phyloP scores from a whole-genome alignment of 1,140 invertebrate genomes.

The Calliphora vicina region DNA sequence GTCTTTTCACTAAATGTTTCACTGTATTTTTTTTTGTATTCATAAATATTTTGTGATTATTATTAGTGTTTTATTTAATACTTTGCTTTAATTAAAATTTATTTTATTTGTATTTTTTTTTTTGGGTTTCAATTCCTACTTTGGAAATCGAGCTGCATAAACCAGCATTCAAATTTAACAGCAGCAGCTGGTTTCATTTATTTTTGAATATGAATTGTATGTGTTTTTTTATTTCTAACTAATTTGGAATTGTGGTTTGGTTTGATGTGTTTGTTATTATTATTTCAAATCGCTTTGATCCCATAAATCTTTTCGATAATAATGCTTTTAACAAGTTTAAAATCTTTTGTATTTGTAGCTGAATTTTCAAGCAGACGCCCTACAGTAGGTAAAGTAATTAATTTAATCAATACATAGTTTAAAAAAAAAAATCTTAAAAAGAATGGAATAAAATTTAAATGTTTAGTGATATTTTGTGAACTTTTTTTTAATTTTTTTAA shows the following conservation, averaged over 20 bases:
- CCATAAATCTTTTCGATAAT: slow-evolving; percentile 28
- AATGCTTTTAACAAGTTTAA: slow-evolving; percentile 29
- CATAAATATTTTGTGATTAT: too few species aligned
- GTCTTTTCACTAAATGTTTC: too few species aligned
- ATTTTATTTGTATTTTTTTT: neutral
- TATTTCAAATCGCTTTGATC: neutral
- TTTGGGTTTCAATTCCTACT: neutral
- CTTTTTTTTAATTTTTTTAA: too few species aligned
- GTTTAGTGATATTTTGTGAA: too few species aligned
- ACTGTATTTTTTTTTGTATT: too few species aligned
- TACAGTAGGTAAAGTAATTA: too few species aligned
- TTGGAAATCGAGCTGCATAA: neutral
- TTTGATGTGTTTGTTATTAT: neutral
- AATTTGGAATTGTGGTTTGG: neutral
- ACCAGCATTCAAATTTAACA: neutral
- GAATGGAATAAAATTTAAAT: too few species aligned
- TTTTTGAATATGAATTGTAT: slow-evolving; percentile 19
- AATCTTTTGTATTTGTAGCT: slow-evolving; percentile 1
- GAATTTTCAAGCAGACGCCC: too few species aligned
- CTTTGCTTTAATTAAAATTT: neutral
- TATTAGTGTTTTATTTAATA: neutral
- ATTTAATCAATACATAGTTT: too few species aligned
- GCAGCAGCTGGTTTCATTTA: neutral
- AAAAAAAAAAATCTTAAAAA: too few species aligned
- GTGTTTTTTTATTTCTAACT: neutral